Conservation (phyloP, 2,888 invertebrate species). For the Acronicta aceris region DNA sequence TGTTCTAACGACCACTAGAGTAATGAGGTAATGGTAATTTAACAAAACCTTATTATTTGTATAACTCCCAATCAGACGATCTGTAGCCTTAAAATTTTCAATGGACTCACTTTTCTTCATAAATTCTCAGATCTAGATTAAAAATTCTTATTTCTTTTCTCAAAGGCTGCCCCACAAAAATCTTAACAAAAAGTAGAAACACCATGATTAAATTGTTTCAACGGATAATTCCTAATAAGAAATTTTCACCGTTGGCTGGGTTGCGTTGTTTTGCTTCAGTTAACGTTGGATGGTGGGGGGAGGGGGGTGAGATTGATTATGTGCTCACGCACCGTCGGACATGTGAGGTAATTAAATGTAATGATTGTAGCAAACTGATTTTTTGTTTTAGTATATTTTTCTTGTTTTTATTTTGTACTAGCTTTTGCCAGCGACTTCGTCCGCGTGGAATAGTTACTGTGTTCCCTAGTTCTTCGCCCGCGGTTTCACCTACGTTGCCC, state of each 20-base stretch:
- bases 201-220: slow-evolving; percentile 40
- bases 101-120: slow-evolving; percentile 5
- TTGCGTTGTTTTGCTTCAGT: slow-evolving; percentile 59
- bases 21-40: too few species aligned
- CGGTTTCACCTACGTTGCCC: too few species aligned
- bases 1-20: too few species aligned
- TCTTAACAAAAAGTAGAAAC: slow-evolving; percentile 35
- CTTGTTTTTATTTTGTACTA: slow-evolving; percentile 20
- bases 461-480: too few species aligned
- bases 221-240: slow-evolving; percentile 49
- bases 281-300: slow-evolving; percentile 22
- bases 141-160: slow-evolving; percentile 38
- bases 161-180: slow-evolving; percentile 22
- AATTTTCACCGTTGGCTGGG: slow-evolving; percentile 50
- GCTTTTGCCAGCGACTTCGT: too few species aligned
- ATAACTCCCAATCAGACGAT: slow-evolving; percentile 18
- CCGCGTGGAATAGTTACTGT: too few species aligned
- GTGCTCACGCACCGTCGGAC: slow-evolving; percentile 72
- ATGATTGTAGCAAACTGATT: slow-evolving; percentile 67
- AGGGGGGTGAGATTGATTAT: slow-evolving; percentile 72
- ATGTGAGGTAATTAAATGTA: slow-evolving; percentile 78
- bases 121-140: slow-evolving; percentile 32
- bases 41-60: too few species aligned
- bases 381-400: slow-evolving; percentile 39
- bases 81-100: slow-evolving; percentile 16